Conservation (phyloP, 2,888 invertebrate genomes). For the Matsumyia berberina region DNA sequence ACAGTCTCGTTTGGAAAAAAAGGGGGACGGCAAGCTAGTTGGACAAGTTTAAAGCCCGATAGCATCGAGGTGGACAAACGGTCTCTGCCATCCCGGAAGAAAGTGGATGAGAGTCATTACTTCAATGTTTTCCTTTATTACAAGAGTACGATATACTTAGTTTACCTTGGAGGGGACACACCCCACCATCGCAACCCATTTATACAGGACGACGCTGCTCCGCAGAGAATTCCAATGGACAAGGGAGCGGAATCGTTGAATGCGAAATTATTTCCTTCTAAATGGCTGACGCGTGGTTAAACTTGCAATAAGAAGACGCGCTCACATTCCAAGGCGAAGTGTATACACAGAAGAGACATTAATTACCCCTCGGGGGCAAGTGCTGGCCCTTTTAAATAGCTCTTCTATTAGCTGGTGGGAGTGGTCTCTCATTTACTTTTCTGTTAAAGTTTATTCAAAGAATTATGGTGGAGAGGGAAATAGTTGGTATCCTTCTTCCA, state of each 20-base stretch:
- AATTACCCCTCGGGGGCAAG: conserved; percentile 48
- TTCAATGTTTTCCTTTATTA: conserved; percentile 50
- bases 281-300: conserved; percentile 63
- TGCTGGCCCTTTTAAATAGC: conserved; percentile 43
- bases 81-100: conserved; percentile 42
- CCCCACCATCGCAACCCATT: not conserved
- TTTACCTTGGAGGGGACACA: conserved; percentile 33
- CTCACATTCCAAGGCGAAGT: conserved; percentile 11
- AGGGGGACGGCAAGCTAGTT: conserved; percentile 1
- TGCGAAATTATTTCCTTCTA: conserved; percentile 70
- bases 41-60: conserved; percentile 34
- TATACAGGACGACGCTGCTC: not conserved
- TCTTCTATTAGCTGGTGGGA: conserved; percentile 46
- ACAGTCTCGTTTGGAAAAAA: conserved; percentile 1
- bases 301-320: conserved; percentile 47
- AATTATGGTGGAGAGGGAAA: conserved; percentile 4
- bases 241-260: conserved; percentile 50
- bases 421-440: conserved; percentile 55
- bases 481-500: too few species aligned
- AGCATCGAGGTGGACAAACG: not conserved
- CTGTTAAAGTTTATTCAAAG: conserved; percentile 34
- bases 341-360: conserved; percentile 39
- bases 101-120: conserved; percentile 39
- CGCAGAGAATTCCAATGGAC: conserved; percentile 13
- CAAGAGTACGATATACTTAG: conserved; percentile 28